These are phyloP conservation scores for Sorex fumeus DNA, from an alignment of 2,113 vertebrate species.

Conservation along the genomic window DNA sequence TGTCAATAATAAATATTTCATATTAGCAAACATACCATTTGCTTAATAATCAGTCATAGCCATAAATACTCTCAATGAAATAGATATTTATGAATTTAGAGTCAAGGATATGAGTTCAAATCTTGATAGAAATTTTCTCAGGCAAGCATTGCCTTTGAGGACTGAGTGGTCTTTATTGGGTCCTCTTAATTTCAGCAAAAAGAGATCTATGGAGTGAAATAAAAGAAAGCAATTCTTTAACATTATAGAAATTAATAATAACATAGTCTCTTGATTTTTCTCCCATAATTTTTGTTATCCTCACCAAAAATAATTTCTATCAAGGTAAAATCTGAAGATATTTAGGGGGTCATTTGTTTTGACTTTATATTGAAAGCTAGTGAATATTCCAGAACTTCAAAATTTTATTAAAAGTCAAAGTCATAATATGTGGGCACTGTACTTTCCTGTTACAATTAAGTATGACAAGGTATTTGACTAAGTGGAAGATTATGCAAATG, in stretches of 20 bases:
- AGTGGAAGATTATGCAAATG: background rate
- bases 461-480: background rate
- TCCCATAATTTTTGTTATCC: background rate
- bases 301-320: background rate
- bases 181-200: too few relatives aligned
- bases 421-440: background rate
- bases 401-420: background rate
- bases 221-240: background rate
- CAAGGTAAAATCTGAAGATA: background rate
- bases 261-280: background rate
- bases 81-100: background rate
- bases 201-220: background rate
- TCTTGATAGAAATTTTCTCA: background rate
- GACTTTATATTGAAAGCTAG: background rate
- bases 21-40: background rate
- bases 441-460: background rate
- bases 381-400: background rate
- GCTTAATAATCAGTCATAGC: background rate
- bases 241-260: slow-evolving; percentile 9
- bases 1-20: background rate
- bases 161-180: background rate
- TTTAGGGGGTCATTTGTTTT: background rate
- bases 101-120: background rate
- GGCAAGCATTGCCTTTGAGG: background rate
- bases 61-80: slow-evolving; percentile 38